Evolutionary conservation across 2,797 vertebrate species (phyloP).

Genomic region (Gallinago stenura): DNA sequence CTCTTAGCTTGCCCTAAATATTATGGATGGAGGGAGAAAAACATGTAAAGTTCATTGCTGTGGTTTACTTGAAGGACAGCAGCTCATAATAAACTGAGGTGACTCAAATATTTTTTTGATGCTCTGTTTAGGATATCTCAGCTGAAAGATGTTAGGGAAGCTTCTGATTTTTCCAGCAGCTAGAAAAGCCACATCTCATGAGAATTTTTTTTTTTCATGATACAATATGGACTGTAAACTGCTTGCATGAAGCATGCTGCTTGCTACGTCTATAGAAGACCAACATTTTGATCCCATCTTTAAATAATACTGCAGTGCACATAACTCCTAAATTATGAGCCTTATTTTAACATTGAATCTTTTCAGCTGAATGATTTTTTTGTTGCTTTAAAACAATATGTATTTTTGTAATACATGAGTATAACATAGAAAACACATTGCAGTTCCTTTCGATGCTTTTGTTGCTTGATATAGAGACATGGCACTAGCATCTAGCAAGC

Average conservation of each 20-base stretch:
- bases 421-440: not conserved
- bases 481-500: not conserved
- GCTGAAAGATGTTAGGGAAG: not conserved
- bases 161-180: not conserved
- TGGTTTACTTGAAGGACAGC: not conserved
- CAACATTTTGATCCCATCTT: not conserved
- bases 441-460: not conserved
- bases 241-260: not conserved
- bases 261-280: not conserved
- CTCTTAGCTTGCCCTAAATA: constrained; percentile 3
- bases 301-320: not conserved
- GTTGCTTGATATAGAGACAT: not conserved
- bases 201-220: not conserved
- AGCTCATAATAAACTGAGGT: constrained; percentile 7
- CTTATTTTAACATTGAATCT: not conserved
- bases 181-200: not conserved
- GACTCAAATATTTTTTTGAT: constrained; percentile 25
- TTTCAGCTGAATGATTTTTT: not conserved
- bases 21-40: not conserved
- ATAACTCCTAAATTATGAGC: not conserved
- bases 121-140: not conserved
- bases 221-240: not conserved
- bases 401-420: not conserved
- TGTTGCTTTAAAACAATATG: not conserved
- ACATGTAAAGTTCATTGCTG: not conserved